Evolutionary conservation across 2,888 invertebrate genomes (phyloP), one percentile per base, ranked within the genome.

Genomic region (Abrostola tripartita): DNA sequence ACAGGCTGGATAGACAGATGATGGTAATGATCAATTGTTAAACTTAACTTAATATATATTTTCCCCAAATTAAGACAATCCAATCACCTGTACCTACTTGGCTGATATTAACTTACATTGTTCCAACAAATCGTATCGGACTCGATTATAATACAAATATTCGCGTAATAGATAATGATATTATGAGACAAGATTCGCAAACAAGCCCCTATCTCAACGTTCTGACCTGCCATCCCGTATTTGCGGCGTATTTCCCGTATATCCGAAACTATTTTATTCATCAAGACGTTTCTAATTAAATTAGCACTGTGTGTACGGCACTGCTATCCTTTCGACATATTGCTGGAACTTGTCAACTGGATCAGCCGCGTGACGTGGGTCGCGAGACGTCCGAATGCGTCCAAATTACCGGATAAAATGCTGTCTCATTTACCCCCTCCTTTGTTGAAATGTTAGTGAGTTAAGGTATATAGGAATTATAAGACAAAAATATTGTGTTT

Each of bases 351-450:
- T 82, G 83, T 79, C 80, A 78, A 70, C 74, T 61, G 54, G 63
- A 58, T 72, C 64, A 74, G 68, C 61, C 37, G n/a, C 8, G 60
- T 82, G 81, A 82, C 56, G 65, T 57, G 82, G 82, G 81, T 81
- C 81, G 64, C 41, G 61, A 50, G 56, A 52, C 59, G 66, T 59
- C 66, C 65, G 55, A 65, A 49, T 63, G 40, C 54, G 44, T 53
- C 58, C 52, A 69, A 79, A 53, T 69, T 65, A 65, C 52, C 60
- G 52, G 42, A 62, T 68, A 52, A 64, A 68, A 72, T 73, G 63
- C 56, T 58, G 52, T 65, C 66, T 80, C 50, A 74, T 74, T 63
- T 58, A 52, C 44, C 50, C 54, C 59, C 36, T 50, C 52, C 10
- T 42, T 42, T 62, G 40, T 57, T 52, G 47, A 52, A 11, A 8